Conservation (phyloP, 2,113 vertebrate genomes). For the Sula dactylatra region DNA sequence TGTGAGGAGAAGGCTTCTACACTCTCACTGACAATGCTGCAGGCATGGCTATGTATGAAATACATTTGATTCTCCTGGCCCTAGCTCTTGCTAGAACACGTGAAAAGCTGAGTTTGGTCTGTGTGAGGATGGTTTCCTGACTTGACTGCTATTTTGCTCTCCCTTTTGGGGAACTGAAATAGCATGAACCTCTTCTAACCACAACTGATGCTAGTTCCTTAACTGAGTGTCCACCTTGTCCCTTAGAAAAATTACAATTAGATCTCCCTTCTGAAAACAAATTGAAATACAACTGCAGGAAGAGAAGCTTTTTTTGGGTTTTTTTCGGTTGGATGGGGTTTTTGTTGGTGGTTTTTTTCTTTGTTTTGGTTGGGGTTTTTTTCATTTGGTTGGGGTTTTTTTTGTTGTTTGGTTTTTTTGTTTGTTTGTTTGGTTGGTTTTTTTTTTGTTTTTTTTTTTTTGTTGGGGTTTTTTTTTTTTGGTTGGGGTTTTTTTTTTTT, state of each 20-base stretch:
- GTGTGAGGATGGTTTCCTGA: not conserved
- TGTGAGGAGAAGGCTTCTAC: not conserved
- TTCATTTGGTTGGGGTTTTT: too few species aligned
- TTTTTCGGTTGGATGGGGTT: not conserved
- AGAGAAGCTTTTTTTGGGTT: not conserved
- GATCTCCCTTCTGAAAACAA: not conserved
- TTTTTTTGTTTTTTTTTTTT: too few species aligned
- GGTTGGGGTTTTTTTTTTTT: not conserved
- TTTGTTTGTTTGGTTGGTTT: too few species aligned
- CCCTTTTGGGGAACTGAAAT: not conserved
- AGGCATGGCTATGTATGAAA: accelerated
- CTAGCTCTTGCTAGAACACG: not conserved
- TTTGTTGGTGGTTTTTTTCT: not conserved
- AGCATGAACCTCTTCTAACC: not conserved
- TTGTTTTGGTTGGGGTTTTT: not conserved
- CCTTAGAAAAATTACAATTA: not conserved
- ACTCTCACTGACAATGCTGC: accelerated
- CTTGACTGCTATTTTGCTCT: not conserved
- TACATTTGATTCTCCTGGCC: not conserved
- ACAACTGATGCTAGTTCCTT: not conserved
- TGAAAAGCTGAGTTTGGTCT: not conserved
- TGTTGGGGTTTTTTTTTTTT: not conserved
- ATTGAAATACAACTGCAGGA: not conserved
- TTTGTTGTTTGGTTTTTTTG: not conserved
- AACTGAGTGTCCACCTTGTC: not conserved